phyloP scores from a whole-genome alignment of 2,888 invertebrate species.

The Pristionchus japonicus region DNA sequence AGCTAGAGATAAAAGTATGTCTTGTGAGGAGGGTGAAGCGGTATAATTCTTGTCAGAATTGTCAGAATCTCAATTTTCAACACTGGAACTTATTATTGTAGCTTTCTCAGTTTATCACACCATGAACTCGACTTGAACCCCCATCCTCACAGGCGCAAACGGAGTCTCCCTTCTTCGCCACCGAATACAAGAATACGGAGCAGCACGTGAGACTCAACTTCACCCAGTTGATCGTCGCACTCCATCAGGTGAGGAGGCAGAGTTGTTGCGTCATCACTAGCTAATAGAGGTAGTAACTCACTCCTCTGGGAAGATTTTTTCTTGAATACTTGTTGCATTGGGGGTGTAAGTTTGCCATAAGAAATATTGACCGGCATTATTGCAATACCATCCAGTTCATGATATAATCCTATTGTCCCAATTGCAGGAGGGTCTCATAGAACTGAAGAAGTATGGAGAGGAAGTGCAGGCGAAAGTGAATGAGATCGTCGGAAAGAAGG shows the following conservation, averaged over 20 bases:
- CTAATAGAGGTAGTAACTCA: too few species aligned
- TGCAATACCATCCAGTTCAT: too few species aligned
- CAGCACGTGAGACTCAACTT: constrained; percentile 88
- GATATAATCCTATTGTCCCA: too few species aligned
- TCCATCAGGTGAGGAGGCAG: constrained; percentile 95
- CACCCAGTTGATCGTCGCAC: constrained; percentile 83
- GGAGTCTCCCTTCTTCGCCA: constrained; percentile 77
- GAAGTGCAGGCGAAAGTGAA: constrained; percentile 76
- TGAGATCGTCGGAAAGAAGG: constrained; percentile 53
- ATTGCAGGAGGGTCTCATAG: constrained; percentile 63
- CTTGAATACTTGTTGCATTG: background rate
- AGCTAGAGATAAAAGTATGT: too few species aligned
- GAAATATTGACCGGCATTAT: too few species aligned
- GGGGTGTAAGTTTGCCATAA: background rate
- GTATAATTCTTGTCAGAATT: background rate
- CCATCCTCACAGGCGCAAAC: constrained; percentile 66
- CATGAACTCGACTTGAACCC: background rate
- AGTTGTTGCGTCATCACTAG: too few species aligned
- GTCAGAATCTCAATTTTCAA: background rate
- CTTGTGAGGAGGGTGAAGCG: background rate
- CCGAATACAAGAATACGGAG: constrained; percentile 77
- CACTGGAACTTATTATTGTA: background rate
- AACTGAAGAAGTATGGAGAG: constrained; percentile 69
- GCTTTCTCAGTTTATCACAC: background rate
- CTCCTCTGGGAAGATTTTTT: too few species aligned